These are phyloP conservation scores for Oceanodroma tethys DNA, from an alignment of 2,113 vertebrate species.

Conservation along the genomic window DNA sequence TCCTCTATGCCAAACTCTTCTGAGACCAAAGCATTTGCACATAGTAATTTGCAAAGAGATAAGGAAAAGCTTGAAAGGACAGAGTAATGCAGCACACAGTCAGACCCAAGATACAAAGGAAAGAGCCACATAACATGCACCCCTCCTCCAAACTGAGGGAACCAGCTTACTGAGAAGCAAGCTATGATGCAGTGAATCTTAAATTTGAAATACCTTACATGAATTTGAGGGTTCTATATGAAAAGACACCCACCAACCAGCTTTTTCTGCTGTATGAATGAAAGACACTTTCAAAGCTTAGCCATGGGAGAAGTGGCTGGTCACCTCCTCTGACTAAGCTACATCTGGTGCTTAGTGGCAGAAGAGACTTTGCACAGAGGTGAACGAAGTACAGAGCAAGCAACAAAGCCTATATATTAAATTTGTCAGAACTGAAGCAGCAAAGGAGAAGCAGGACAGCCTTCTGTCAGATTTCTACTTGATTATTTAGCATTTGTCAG, in stretches of 20 bases:
- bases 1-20: background rate
- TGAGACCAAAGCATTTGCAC: background rate
- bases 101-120: background rate
- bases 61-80: background rate
- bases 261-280: background rate
- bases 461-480: background rate
- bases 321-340: background rate
- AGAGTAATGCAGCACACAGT: background rate
- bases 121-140: background rate
- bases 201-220: background rate
- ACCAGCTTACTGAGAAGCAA: background rate
- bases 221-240: background rate
- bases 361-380: background rate
- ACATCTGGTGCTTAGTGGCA: background rate
- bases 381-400: background rate
- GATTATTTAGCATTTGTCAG: background rate
- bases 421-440: background rate
- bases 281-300: background rate
- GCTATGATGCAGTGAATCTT: background rate
- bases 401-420: background rate
- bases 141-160: background rate
- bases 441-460: background rate
- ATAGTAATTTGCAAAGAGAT: background rate
- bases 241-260: background rate
- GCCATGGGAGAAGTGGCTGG: background rate